A percentile compares a stretch with the other conserved stretches of the same genome.
Conservation (phyloP, 2,888 invertebrate genomes). For the Zhuqinia jingwanae region DNA sequence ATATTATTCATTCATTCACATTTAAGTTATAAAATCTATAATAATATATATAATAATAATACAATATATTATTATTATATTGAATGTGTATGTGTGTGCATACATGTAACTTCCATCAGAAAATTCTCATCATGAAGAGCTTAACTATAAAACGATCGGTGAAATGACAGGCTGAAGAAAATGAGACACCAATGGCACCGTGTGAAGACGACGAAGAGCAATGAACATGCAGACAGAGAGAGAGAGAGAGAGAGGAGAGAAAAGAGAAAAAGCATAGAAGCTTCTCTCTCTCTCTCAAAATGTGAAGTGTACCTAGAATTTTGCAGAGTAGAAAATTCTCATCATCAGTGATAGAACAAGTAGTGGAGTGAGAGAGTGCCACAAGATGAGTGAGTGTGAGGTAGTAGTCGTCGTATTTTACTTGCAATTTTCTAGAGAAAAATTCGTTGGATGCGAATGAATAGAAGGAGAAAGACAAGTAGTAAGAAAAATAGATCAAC, state of each 20-base stretch:
- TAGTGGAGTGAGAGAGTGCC: neutral
- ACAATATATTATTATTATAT: neutral
- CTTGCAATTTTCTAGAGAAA: neutral
- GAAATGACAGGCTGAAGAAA: conserved; percentile 68
- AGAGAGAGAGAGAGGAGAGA: neutral
- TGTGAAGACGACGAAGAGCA: conserved; percentile 23
- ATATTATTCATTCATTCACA: conserved; percentile 4
- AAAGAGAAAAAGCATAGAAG: too few species aligned
- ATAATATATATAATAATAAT: neutral
- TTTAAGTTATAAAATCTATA: neutral
- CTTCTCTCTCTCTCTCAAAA: conserved; percentile 46
- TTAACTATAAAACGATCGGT: conserved; percentile 54
- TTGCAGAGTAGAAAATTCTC: conserved; percentile 60
- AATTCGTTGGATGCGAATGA: neutral
- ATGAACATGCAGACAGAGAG: conserved; percentile 53
- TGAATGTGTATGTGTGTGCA: neutral
- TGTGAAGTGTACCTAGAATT: conserved; percentile 55
- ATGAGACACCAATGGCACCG: conserved; percentile 42
- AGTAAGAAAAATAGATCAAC: conserved; percentile 42
- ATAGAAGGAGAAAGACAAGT: neutral
- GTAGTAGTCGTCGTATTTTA: neutral
- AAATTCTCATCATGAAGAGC: conserved; percentile 69
- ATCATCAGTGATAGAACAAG: conserved; percentile 38
- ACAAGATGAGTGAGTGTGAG: neutral
- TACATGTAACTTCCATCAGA: conserved; percentile 38